A percentile compares a stretch with the other conserved stretches of the same genome.
These are phyloP conservation scores for Coluber constrictor DNA, from an alignment of 2,797 vertebrate species.

Conservation along the genomic window DNA sequence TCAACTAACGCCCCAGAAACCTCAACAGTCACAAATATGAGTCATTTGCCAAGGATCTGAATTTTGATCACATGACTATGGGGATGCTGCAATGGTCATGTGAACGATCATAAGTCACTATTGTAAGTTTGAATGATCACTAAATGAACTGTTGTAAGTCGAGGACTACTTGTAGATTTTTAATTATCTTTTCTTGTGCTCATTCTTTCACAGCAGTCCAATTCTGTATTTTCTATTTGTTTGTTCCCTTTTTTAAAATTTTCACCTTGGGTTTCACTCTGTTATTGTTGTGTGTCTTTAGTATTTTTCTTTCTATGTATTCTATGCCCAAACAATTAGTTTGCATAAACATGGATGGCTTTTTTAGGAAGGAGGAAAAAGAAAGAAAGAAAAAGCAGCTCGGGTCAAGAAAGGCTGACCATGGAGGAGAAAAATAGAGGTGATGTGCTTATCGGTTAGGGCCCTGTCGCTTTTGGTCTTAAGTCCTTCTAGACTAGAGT, in stretches of 20 bases:
- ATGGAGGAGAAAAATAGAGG: not conserved
- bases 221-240: not conserved
- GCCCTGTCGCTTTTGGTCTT: not conserved
- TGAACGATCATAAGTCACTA: not conserved
- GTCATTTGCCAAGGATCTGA: not conserved
- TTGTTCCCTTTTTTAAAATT: not conserved
- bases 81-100: not conserved
- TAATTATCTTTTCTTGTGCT: not conserved
- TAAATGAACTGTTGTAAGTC: not conserved
- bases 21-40: too few relatives aligned
- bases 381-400: not conserved
- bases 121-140: not conserved
- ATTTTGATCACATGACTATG: not conserved
- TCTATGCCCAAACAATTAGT: not conserved
- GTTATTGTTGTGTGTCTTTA: not conserved
- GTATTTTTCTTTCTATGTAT: not conserved
- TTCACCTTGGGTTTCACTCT: not conserved
- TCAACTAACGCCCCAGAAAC: too few relatives aligned
- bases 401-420: not conserved
- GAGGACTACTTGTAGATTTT: not conserved
- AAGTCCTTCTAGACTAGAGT: not conserved
- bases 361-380: not conserved
- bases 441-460: not conserved
- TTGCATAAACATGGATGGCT: not conserved
- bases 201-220: not conserved